Evolutionary conservation across 2,797 vertebrate genomes (phyloP), one percentile per base, ranked within the genome.

Genomic region (Xenops minutus): DNA sequence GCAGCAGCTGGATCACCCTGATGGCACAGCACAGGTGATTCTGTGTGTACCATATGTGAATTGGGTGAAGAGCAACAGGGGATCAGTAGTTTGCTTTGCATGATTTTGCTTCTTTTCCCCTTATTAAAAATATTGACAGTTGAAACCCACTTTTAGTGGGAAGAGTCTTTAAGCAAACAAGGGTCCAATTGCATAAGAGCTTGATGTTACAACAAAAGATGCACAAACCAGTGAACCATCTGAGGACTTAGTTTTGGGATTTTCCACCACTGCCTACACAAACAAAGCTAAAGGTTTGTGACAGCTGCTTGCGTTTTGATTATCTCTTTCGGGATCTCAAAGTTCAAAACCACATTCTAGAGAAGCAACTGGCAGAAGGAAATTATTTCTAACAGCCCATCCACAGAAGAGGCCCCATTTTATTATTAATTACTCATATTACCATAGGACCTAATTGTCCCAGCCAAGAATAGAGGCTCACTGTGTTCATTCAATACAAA

Each of bases 381-480:
- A 89, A 94, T 92, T 68, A 94, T 91, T 96, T 72, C 91, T 83
- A 94, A 95, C 72, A 91, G 88, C 64, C 77, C 26, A 6, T 91
- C 84, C 56, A 80, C 46, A 85, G 78, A 94, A 85, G 24, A 75
- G 92, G 92, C 84, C 72, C 46, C 75, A 64, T 96, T 91, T 97
- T 94, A 74, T 95, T 87, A 95, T 88, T 96, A 93, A 92, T 94
- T 95, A 93, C 91, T 95, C 58, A 27, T 93, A 96, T 92, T 96
- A 75, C 83, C 80, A 54, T 64, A 90, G 80, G 69, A 93, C 41
- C n/a, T 88, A 82, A 91, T 78, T 92, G 73, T 84, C 66, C 63
- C 52, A 56, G 86, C 18, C 63, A 93, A 67, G 82, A 95, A 92
- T 49, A 89, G 76, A 92, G 77, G 74, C 63, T 85, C 73, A 59